Evolutionary conservation across 2,797 vertebrate genomes (phyloP).

Genomic region (Cuniculus paca): DNA sequence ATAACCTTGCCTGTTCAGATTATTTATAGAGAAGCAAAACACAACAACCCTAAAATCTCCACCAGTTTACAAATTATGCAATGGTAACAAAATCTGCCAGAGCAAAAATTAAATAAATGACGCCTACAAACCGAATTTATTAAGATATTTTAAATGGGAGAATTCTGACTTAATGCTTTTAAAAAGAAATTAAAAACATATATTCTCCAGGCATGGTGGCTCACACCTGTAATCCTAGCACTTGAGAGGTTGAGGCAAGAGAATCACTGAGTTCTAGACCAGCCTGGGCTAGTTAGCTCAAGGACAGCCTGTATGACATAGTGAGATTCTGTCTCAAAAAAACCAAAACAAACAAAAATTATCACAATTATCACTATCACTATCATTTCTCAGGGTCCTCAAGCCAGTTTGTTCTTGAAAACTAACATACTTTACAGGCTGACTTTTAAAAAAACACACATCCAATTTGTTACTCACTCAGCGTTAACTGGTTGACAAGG

Average conservation of each 20-base stretch:
- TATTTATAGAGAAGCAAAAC: slow-evolving; percentile 19
- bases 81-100: neutral
- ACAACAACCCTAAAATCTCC: neutral
- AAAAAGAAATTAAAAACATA: neutral
- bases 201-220: too few relatives aligned
- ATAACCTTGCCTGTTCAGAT: neutral
- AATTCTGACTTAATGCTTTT: neutral
- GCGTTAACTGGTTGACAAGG: neutral
- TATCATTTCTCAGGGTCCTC: neutral
- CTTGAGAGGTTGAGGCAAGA: too few relatives aligned
- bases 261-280: too few relatives aligned
- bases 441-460: neutral
- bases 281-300: too few relatives aligned
- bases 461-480: neutral
- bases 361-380: neutral
- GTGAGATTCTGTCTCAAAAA: too few relatives aligned
- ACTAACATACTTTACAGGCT: neutral
- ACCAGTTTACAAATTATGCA: neutral
- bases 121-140: neutral
- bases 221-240: too few relatives aligned
- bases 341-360: too few relatives aligned
- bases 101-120: neutral
- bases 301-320: too few relatives aligned
- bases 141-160: slow-evolving; percentile 8
- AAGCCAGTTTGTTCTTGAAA: neutral